Conservation (phyloP, 2,113 vertebrate genomes). For the Strigops habroptila region DNA sequence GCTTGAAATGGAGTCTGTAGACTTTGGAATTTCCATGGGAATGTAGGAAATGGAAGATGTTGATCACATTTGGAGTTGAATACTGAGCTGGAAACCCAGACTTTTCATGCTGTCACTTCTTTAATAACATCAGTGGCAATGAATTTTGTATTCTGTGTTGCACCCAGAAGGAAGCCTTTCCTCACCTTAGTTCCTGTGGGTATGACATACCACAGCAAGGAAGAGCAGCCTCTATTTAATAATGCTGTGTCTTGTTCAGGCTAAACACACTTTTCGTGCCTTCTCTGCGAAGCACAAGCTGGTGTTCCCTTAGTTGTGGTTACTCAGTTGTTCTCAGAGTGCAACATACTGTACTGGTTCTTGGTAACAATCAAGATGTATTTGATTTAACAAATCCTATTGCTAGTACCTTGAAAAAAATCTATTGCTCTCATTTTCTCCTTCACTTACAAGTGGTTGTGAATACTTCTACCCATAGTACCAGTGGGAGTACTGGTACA, state of each 20-base stretch:
- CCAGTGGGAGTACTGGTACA: background rate
- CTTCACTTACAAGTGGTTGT: background rate
- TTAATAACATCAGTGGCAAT: background rate
- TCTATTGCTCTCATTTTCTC: background rate
- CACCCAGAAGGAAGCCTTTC: background rate
- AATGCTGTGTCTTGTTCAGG: background rate
- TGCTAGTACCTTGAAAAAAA: background rate
- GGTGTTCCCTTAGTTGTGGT: background rate
- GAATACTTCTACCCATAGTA: background rate
- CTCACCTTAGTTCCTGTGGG: background rate
- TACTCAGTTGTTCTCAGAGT: background rate
- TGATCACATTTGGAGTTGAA: slow-evolving; percentile 17
- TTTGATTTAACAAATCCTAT: background rate
- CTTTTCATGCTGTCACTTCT: background rate
- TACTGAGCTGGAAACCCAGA: background rate
- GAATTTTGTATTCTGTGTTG: background rate
- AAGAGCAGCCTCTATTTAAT: background rate
- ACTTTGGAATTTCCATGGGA: slow-evolving; percentile 16
- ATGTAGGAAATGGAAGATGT: background rate
- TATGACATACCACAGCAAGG: background rate
- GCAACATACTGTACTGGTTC: background rate
- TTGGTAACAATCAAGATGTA: background rate
- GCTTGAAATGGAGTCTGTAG: background rate
- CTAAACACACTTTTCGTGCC: background rate
- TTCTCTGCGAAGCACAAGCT: background rate